Evolutionary conservation across 2,888 invertebrate species (phyloP).

Genomic region (Lagria hirta): DNA sequence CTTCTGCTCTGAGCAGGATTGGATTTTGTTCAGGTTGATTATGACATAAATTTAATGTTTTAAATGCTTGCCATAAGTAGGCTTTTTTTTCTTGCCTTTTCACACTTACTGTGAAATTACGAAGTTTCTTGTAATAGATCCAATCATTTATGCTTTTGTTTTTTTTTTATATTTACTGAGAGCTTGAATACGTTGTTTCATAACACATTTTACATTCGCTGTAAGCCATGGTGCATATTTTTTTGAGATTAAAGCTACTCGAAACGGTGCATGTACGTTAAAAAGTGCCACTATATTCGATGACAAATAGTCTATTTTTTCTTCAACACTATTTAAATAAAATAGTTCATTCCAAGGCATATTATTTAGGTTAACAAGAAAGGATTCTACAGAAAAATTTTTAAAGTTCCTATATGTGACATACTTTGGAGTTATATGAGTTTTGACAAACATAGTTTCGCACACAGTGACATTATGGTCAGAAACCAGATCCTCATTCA

Average conservation of each 20-base stretch:
- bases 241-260: constrained; percentile 17
- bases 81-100: not conserved
- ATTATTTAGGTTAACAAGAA: constrained; percentile 3
- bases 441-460: not conserved
- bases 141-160: constrained; percentile 1
- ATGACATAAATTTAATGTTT: not conserved
- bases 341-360: constrained; percentile 12
- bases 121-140: not conserved
- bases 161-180: constrained; percentile 1
- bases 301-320: constrained; percentile 6
- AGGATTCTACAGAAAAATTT: constrained; percentile 3
- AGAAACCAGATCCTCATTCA: not conserved
- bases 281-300: constrained; percentile 7
- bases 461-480: not conserved
- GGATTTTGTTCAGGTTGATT: constrained; percentile 1
- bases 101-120: not conserved
- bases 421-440: not conserved
- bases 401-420: constrained; percentile 11
- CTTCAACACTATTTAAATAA: constrained; percentile 3
- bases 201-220: constrained; percentile 6
- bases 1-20: not conserved
- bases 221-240: constrained; percentile 17
- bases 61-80: not conserved
- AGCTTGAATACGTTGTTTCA: not conserved
- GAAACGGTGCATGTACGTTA: constrained; percentile 11